Percentiles rank a stretch among this genome's conserved stretches.
phyloP scores from a whole-genome alignment of 1,140 invertebrate species.

The Bemisia tabaci region DNA sequence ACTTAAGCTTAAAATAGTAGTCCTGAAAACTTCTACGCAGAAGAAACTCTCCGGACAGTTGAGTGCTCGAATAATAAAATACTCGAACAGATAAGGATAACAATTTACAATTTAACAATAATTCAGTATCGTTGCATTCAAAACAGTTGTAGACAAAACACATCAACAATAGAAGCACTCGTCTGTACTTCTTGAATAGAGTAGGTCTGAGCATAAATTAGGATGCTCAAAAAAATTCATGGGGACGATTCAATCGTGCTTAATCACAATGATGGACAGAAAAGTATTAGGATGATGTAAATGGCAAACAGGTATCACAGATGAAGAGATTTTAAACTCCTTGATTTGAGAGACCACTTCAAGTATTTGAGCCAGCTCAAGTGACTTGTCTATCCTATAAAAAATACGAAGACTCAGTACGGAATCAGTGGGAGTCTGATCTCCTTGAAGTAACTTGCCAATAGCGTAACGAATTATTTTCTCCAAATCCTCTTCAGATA shows the following conservation, averaged over 20 bases:
- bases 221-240: background rate
- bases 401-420: conserved; percentile 21
- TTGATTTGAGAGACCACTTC: conserved; percentile 38
- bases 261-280: conserved; percentile 21
- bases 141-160: background rate
- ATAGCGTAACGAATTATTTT: conserved; percentile 56
- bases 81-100: background rate
- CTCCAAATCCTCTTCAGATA: conserved; percentile 44
- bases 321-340: conserved; percentile 44
- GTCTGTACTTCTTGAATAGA: background rate
- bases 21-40: background rate
- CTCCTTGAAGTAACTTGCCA: conserved; percentile 52
- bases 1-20: background rate
- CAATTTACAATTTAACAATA: background rate
- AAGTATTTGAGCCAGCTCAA: conserved; percentile 54
- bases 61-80: background rate
- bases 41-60: background rate
- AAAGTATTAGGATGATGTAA: conserved; percentile 34
- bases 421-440: conserved; percentile 31
- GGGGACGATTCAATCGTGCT: conserved; percentile 19
- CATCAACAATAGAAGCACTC: background rate
- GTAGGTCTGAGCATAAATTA: background rate
- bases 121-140: background rate
- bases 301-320: conserved; percentile 58
- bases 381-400: conserved; percentile 48